A percentile compares a stretch with the other conserved stretches of the same genome.
Evolutionary conservation across 2,797 vertebrate genomes (phyloP).

Genomic region (Streptopelia turtur): DNA sequence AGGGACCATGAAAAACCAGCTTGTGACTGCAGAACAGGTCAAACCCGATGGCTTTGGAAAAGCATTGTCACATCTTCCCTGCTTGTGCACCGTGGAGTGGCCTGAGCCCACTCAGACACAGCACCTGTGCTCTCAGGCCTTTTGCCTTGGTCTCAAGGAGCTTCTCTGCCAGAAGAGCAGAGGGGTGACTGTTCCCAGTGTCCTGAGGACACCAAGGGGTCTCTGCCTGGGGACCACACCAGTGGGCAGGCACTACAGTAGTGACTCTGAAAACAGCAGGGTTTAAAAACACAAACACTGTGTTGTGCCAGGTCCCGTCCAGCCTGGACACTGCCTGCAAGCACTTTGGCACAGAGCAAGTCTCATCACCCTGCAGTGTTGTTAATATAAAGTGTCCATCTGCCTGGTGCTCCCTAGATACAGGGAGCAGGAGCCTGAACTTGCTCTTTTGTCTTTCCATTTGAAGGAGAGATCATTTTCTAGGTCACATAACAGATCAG

Average conservation of each 20-base stretch:
- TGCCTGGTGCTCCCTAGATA: not conserved
- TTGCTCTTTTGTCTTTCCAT: slow-evolving; percentile 5
- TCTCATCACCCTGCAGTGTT: not conserved
- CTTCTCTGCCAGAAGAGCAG: not conserved
- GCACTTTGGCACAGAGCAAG: not conserved
- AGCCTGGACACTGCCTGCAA: not conserved
- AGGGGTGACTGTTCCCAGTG: not conserved
- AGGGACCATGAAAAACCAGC: not conserved
- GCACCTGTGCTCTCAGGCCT: not conserved
- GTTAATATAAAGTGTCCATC: not conserved
- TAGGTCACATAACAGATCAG: slow-evolving; percentile 45
- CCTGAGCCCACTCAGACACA: rapidly evolving
- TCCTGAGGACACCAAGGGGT: not conserved
- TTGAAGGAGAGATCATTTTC: slow-evolving; percentile 15
- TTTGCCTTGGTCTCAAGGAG: not conserved
- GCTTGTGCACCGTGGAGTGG: rapidly evolving
- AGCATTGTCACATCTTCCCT: not conserved
- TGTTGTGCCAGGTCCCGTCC: not conserved
- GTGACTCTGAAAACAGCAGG: not conserved
- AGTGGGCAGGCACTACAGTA: rapidly evolving
- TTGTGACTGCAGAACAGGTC: slow-evolving; percentile 5
- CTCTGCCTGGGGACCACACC: rapidly evolving
- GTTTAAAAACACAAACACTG: not conserved
- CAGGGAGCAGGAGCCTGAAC: slow-evolving; percentile 33
- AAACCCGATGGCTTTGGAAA: not conserved